phyloP scores from a whole-genome alignment of 2,888 invertebrate genomes.

The Drosophila stalkeri region DNA sequence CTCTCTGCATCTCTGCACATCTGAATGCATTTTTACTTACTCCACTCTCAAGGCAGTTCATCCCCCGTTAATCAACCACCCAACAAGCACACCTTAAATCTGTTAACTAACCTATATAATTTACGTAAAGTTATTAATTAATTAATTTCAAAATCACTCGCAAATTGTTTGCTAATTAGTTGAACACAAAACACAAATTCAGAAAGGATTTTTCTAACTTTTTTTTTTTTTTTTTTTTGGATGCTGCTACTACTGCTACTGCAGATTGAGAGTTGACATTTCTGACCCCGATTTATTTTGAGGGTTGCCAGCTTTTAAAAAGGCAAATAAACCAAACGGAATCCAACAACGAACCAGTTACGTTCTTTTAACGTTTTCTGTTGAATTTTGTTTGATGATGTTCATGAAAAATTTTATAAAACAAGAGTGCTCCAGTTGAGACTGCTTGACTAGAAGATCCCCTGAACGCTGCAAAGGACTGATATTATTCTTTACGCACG shows the following conservation, averaged over 20 bases:
- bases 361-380: slow-evolving; percentile 1
- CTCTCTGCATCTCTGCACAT: not conserved
- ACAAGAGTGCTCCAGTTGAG: too few species aligned
- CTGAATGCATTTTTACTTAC: slow-evolving; percentile 25
- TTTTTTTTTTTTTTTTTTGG: slow-evolving; percentile 2
- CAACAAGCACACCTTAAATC: not conserved
- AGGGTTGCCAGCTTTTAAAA: slow-evolving; percentile 20
- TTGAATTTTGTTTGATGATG: not conserved
- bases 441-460: too few species aligned
- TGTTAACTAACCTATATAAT: not conserved
- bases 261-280: slow-evolving; percentile 8
- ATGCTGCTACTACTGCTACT: slow-evolving; percentile 8
- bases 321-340: not conserved
- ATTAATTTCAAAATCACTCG: not conserved
- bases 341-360: slow-evolving; percentile 21
- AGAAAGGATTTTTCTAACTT: not conserved
- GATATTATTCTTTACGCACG: too few species aligned
- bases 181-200: slow-evolving; percentile 7
- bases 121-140: not conserved
- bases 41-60: slow-evolving; percentile 12
- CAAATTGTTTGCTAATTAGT: not conserved
- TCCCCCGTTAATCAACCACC: not conserved
- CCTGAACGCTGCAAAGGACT: too few species aligned
- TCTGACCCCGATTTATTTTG: slow-evolving; percentile 11
- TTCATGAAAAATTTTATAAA: too few species aligned